Conservation (phyloP, 2,888 invertebrate species). For the Microdon myrmicae region DNA sequence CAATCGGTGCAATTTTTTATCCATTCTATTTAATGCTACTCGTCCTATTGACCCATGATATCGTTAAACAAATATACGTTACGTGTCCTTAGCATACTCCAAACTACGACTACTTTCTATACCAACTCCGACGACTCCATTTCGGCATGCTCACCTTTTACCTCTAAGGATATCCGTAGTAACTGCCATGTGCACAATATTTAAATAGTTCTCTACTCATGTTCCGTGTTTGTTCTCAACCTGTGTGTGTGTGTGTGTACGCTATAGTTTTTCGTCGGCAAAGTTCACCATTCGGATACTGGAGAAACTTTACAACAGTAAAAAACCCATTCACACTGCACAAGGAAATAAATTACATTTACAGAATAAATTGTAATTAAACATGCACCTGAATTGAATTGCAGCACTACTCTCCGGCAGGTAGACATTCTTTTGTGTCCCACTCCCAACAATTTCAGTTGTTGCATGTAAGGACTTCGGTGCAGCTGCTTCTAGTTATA, state of each 20-base stretch:
- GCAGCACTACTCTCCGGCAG: constrained; percentile 20
- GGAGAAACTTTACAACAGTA: constrained; percentile 29
- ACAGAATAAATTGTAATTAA: constrained; percentile 51
- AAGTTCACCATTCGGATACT: constrained; percentile 40
- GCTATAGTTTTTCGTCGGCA: constrained; percentile 7
- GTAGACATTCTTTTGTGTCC: too few relatives aligned
- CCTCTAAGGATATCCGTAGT: too few relatives aligned
- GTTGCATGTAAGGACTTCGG: constrained; percentile 29
- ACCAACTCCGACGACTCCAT: too few relatives aligned
- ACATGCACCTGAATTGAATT: constrained; percentile 52
- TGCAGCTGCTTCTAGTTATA: constrained; percentile 50
- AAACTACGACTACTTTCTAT: too few relatives aligned
- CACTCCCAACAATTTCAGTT: background rate
- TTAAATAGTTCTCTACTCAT: constrained; percentile 33
- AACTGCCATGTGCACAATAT: constrained; percentile 36
- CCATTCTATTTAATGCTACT: too few relatives aligned
- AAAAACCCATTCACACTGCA: constrained; percentile 33
- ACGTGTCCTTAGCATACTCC: too few relatives aligned
- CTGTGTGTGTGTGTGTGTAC: background rate
- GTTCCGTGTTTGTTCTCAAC: background rate
- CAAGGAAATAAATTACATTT: constrained; percentile 50
- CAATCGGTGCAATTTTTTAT: too few relatives aligned
- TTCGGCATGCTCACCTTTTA: too few relatives aligned
- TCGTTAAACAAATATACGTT: too few relatives aligned
- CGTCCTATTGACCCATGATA: too few relatives aligned